These are phyloP conservation scores for Laticauda laticaudata DNA, from an alignment of 2,113 vertebrate species.

Conservation along the genomic window DNA sequence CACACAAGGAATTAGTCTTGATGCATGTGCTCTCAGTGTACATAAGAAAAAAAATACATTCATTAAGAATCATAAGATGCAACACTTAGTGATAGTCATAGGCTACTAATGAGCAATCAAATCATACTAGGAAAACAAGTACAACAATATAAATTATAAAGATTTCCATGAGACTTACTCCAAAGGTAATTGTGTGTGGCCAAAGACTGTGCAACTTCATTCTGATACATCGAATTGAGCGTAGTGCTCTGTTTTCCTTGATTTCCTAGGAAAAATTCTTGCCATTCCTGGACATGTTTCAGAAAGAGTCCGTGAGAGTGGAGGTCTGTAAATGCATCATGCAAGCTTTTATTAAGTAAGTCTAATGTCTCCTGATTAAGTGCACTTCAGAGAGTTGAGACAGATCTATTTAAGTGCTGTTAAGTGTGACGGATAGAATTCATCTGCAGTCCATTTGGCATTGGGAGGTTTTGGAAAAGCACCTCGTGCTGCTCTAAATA, in stretches of 20 bases:
- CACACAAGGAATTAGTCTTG: too few relatives aligned
- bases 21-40: too few relatives aligned
- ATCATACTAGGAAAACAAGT: too few relatives aligned
- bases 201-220: not conserved
- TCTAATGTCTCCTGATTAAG: constrained; percentile 19
- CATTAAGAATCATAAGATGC: too few relatives aligned
- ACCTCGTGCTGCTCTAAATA: not conserved
- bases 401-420: not conserved
- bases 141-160: too few relatives aligned
- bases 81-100: too few relatives aligned
- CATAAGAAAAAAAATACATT: too few relatives aligned
- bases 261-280: constrained; percentile 90
- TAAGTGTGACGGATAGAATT: not conserved
- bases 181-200: not conserved
- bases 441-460: not conserved
- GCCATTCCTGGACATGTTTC: constrained; percentile 97
- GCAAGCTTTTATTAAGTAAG: constrained; percentile 96
- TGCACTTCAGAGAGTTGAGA: not conserved
- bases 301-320: constrained; percentile 94
- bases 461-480: not conserved
- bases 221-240: not conserved
- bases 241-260: not conserved
- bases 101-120: too few relatives aligned
- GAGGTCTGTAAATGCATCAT: constrained; percentile 95
- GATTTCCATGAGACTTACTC: not conserved